Evolutionary conservation across 35 echinoderm and acorn worm genomes (phyloP), one percentile per base, ranked within the genome.

Genomic region (Hemicentrotus pulcherrimus): DNA sequence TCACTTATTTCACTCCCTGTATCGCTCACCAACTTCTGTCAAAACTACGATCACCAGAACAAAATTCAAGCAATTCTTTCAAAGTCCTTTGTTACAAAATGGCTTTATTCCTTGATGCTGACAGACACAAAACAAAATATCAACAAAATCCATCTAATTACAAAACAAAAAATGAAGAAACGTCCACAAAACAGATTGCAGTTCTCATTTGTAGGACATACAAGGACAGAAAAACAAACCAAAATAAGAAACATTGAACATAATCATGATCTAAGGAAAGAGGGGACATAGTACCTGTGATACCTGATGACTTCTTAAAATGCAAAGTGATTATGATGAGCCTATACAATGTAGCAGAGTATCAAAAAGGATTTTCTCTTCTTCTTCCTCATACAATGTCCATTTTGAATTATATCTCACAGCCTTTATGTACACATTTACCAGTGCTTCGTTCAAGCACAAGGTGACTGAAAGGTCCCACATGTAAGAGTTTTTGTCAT

Each of bases 71-170:
- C 50, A 55, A 55, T 55, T 78, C 24, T 71, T 28, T 71, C 1
- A 19, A 28, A 78, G 7, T 78, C 65, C 65, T 78, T 78, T 78
- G 22, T 78, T 78, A 78, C 65, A 78, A 78, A 78, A 78, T 78
- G 65, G 65, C 19, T 78, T 78, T 78, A 78, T 78, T 78, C 65
- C 65, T 78, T 78, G 65, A 78, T 78, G 65, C 65, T 78, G 18
- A 78, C 22, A 78, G 65, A 78, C 65, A 78, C 65, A 78, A 78
- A 4, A 78, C 19, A n/a, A 7, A 8, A 78, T 78, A 78, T 78
- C 65, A 78, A 78, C 65, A 78, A 55, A 55, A 55, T 55, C 35
- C 50, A 55, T 55, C 50, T 55, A 55, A 55, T 55, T 55, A 55
- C 50, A 52, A 52, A 41, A 41, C 35, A 41, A 78, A 78, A 4